Base-by-base conservation (phyloP, 2,888 invertebrate genomes). In the Volucella zonaria region DNA sequence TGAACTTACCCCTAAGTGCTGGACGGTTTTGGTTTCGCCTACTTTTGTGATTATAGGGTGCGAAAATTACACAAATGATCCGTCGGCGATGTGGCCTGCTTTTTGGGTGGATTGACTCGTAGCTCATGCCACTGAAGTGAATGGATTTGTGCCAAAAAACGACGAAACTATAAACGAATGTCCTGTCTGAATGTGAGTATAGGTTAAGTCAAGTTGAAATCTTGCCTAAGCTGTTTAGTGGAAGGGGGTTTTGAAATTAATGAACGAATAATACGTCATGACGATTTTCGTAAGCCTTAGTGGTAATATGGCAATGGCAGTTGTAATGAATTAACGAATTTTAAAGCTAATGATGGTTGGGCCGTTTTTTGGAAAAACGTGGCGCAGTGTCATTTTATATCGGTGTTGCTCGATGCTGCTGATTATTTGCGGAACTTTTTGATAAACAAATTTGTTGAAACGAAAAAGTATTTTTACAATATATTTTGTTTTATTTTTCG, bases 1-100 rank as follows among this genome's bases (percentile, higher is more conserved):
- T 71, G 71, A 59, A 73, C 58, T 79, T 71, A 59, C 54, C 14
- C 31, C 77, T 79, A 66, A 73, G 73, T 79, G 58, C 66, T 79
- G 71, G 64, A 52, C 47, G 23, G 47, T 38, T 38, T 40, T 15
- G 45, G 45, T 51, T 75, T 67, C 66, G 51, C 68, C 77, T 62
- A 78, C 43, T 78, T 64, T 18, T 49, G n/a, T 51, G 71, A 79
- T 59, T 79, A 71, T 64, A 43, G 64, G 56, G 64, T 71, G 64
- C 51, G 70, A 71, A 78, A 49, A 42, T 73, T 43, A 73, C 64
- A 79, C 66, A 64, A 31, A 43, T 52, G 58, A 18, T 79, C 56
- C 47, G 23, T 23, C 1, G 31, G 31, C 6, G 43, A 4, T 10
- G 54, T 6, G 31, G 15, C 15, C 31, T 51, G 42, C 56, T 56